A percentile compares a stretch with the other conserved stretches of the same genome.
Evolutionary conservation across 2,888 invertebrate genomes (phyloP).

Genomic region (Rutpela maculata): DNA sequence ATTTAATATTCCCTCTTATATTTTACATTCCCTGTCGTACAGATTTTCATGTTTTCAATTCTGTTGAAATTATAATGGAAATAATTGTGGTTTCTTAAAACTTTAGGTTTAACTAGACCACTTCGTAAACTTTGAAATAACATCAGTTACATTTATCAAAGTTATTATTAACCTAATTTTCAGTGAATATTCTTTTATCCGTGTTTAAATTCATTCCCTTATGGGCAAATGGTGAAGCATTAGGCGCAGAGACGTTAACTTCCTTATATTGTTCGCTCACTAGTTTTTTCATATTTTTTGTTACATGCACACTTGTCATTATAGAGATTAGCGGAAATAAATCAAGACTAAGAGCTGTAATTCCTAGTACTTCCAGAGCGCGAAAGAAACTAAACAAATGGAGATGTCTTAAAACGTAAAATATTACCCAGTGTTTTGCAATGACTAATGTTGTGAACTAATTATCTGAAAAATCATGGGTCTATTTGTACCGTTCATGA

Average conservation of each 20-base stretch:
- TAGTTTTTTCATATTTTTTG: conserved; percentile 26
- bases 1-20: too few relatives aligned
- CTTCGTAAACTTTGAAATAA: too few relatives aligned
- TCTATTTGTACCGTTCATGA: conserved; percentile 50
- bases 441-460: conserved; percentile 47
- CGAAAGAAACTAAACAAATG: conserved; percentile 53
- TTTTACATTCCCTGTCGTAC: too few relatives aligned
- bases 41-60: too few relatives aligned
- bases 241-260: not conserved
- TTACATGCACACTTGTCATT: conserved; percentile 46
- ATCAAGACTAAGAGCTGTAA: conserved; percentile 53
- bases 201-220: not conserved
- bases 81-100: too few relatives aligned
- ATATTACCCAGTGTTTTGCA: conserved; percentile 46
- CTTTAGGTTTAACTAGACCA: too few relatives aligned
- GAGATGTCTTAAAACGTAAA: conserved; percentile 49
- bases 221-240: not conserved
- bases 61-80: too few relatives aligned
- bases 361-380: conserved; percentile 41
- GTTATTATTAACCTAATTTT: not conserved
- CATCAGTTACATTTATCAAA: too few relatives aligned
- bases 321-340: conserved; percentile 51
- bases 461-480: conserved; percentile 54
- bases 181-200: not conserved
- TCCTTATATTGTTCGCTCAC: not conserved